Evolutionary conservation across 2,888 invertebrate species (phyloP).

Genomic region (Metacarcinus magister): DNA sequence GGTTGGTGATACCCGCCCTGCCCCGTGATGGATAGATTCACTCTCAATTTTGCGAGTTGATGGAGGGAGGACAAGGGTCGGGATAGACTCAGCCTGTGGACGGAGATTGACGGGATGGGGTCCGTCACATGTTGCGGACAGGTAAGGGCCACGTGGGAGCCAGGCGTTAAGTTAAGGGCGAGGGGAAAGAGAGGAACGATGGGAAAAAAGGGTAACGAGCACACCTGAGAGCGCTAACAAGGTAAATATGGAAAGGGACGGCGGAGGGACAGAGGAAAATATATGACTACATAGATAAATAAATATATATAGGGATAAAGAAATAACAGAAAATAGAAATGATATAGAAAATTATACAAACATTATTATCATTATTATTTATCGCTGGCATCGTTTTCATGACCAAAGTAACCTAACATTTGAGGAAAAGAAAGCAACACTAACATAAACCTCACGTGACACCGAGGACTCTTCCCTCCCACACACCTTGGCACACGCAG

Average conservation of each 20-base stretch:
- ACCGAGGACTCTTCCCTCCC: not conserved
- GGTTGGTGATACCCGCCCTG: slow-evolving; percentile 65
- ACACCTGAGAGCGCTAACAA: not conserved
- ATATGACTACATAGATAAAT: not conserved
- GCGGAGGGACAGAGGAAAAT: not conserved
- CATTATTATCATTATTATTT: too few species aligned
- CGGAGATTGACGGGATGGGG: slow-evolving; percentile 8
- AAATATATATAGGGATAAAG: not conserved
- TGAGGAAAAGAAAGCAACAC: not conserved
- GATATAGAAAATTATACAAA: not conserved
- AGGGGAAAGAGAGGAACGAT: not conserved
- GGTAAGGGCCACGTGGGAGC: not conserved
- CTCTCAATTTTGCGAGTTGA: slow-evolving; percentile 43
- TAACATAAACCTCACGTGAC: not conserved
- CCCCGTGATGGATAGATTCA: slow-evolving; percentile 69
- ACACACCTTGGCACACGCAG: not conserved
- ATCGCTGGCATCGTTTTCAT: too few species aligned
- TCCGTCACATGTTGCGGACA: slow-evolving; percentile 34
- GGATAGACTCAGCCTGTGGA: not conserved
- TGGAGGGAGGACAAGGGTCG: slow-evolving; percentile 49
- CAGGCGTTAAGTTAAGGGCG: not conserved
- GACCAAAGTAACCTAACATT: too few species aligned
- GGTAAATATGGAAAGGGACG: not conserved
- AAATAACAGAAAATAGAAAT: not conserved
- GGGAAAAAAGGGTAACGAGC: not conserved